Evolutionary conservation across 2,113 vertebrate species (phyloP).

Genomic region (Ictidomys tridecemlineatus): DNA sequence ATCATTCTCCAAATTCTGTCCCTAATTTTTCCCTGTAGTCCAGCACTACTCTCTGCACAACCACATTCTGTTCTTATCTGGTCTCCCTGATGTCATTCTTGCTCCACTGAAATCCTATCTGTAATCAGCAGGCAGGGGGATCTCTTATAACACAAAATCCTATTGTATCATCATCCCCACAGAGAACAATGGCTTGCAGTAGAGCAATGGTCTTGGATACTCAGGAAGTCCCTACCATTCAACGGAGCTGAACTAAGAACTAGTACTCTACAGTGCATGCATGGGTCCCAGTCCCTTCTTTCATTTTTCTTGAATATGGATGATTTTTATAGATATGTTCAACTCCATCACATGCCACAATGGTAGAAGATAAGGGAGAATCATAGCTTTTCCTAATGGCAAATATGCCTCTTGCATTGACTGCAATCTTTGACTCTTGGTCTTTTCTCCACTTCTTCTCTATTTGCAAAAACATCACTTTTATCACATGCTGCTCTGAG

Average conservation of each 20-base stretch:
- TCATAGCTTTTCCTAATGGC: background rate
- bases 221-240: background rate
- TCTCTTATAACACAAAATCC: background rate
- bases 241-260: background rate
- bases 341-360: background rate
- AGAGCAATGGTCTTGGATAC: background rate
- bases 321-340: background rate
- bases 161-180: background rate
- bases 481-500: constrained; percentile 43
- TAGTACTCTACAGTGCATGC: too few species aligned
- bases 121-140: background rate
- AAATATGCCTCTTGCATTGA: background rate
- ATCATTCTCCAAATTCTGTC: background rate
- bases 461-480: constrained; percentile 22
- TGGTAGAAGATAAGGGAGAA: background rate
- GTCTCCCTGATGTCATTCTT: background rate
- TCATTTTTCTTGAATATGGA: background rate
- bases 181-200: background rate
- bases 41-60: background rate
- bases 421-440: background rate
- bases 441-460: background rate
- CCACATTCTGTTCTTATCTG: background rate
- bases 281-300: background rate
- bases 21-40: background rate
- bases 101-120: background rate